Evolutionary conservation across 2,113 vertebrate genomes (phyloP).

Genomic region (Vimba vimba): DNA sequence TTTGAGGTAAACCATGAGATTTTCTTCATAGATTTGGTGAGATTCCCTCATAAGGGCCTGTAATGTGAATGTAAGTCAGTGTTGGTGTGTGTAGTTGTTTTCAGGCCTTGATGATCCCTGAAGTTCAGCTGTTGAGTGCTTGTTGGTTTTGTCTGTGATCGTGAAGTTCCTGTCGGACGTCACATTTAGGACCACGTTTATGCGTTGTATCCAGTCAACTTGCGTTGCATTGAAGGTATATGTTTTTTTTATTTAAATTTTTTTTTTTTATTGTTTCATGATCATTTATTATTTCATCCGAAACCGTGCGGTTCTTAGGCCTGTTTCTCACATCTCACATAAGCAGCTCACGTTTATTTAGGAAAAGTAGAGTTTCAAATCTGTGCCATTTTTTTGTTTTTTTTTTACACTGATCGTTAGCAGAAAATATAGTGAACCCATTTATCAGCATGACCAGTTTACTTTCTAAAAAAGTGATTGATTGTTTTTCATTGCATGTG

Average conservation of each 20-base stretch:
- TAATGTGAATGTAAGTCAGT: slow-evolving; percentile 33
- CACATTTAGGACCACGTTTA: background rate
- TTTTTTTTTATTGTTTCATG: background rate
- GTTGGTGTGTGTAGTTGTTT: slow-evolving; percentile 11
- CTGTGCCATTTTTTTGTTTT: background rate
- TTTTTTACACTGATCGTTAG: background rate
- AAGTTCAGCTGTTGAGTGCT: background rate
- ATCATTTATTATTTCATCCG: background rate
- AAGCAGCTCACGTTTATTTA: background rate
- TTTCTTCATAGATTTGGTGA: background rate
- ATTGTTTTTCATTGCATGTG: background rate
- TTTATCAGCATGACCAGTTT: background rate
- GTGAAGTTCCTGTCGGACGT: background rate
- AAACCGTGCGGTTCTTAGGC: background rate
- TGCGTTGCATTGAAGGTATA: background rate
- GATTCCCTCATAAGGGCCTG: background rate
- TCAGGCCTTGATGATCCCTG: background rate
- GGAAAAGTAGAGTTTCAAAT: background rate
- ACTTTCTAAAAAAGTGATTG: background rate
- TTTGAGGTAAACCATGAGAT: background rate
- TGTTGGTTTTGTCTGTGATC: background rate
- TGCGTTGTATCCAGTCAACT: background rate
- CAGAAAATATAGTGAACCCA: background rate
- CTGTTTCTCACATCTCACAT: background rate
- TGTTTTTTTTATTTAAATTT: background rate